Percentiles rank a stretch among this genome's conserved stretches.
These are phyloP conservation scores for Podilymbus podiceps DNA, from an alignment of 2,113 vertebrate genomes.

Conservation along the genomic window DNA sequence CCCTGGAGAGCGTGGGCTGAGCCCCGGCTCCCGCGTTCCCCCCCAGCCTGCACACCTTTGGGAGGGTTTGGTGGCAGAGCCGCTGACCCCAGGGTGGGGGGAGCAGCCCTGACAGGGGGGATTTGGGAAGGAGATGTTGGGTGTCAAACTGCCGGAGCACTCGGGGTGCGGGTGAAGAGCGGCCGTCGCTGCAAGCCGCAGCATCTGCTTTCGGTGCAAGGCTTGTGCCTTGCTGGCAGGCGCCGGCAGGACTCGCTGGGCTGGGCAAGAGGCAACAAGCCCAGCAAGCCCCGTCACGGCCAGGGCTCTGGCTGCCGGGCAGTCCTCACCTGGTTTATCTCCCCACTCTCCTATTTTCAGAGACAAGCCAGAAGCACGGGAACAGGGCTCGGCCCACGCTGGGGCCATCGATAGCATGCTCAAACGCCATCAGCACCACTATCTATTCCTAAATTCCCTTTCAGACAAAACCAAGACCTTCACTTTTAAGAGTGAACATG, in stretches of 20 bases:
- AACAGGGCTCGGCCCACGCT: not conserved
- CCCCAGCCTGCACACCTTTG: too few relatives aligned
- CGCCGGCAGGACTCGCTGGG: not conserved
- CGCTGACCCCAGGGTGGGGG: rapidly evolving
- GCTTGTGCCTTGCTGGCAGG: too few relatives aligned
- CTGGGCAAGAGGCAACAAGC: not conserved
- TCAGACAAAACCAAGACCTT: not conserved
- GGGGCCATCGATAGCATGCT: not conserved
- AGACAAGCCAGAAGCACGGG: not conserved
- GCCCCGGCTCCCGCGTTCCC: rapidly evolving
- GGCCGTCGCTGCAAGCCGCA: not conserved
- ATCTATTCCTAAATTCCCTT: not conserved
- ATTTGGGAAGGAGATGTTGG: not conserved
- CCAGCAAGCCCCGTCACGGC: not conserved
- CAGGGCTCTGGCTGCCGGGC: not conserved
- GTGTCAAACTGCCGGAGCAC: not conserved
- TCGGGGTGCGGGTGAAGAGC: not conserved
- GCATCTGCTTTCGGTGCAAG: not conserved
- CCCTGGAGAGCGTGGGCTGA: not conserved
- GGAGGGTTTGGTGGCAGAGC: not conserved
- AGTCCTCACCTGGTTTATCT: not conserved
- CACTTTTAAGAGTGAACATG: not conserved
- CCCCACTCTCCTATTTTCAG: not conserved
- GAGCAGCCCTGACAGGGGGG: not conserved
- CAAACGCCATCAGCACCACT: not conserved